Percentiles rank a stretch among this genome's conserved stretches.
phyloP scores from a whole-genome alignment of 2,888 invertebrate species.

The Eubasilissa splendida region DNA sequence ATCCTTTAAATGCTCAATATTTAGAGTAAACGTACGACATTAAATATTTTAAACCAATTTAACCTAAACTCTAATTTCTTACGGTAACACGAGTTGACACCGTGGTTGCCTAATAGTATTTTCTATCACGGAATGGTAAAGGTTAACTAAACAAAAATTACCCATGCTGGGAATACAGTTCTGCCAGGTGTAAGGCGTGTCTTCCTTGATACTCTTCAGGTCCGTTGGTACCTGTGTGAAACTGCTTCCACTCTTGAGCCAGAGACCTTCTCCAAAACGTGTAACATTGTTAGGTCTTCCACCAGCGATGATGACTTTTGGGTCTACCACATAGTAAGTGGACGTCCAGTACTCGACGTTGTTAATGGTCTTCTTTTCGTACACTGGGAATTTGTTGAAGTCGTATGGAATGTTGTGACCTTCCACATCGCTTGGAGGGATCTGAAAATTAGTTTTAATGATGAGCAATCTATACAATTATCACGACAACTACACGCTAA shows the following conservation, averaged over 20 bases:
- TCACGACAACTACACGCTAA: background rate
- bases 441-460: slow-evolving; percentile 38
- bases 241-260: slow-evolving; percentile 52
- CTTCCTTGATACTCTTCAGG: slow-evolving; percentile 43
- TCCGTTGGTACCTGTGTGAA: slow-evolving; percentile 54
- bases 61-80: too few relatives aligned
- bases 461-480: background rate
- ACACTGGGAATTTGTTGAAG: slow-evolving; percentile 51
- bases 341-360: slow-evolving; percentile 52
- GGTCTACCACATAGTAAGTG: slow-evolving; percentile 55
- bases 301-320: slow-evolving; percentile 40
- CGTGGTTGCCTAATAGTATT: too few relatives aligned
- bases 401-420: slow-evolving; percentile 55
- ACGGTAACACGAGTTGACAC: too few relatives aligned
- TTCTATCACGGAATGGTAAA: too few relatives aligned
- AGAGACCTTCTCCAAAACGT: slow-evolving; percentile 52
- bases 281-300: slow-evolving; percentile 43
- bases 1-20: too few relatives aligned
- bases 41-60: too few relatives aligned
- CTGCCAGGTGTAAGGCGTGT: slow-evolving; percentile 54
- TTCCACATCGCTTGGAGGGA: slow-evolving; percentile 52
- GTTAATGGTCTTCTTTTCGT: slow-evolving; percentile 52
- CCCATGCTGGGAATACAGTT: slow-evolving; percentile 57
- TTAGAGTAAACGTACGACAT: too few relatives aligned
- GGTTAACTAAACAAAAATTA: slow-evolving; percentile 16